A percentile compares a stretch with the other conserved stretches of the same genome.
Conservation (phyloP, 2,888 invertebrate species). For the Dolomedes plantarius region DNA sequence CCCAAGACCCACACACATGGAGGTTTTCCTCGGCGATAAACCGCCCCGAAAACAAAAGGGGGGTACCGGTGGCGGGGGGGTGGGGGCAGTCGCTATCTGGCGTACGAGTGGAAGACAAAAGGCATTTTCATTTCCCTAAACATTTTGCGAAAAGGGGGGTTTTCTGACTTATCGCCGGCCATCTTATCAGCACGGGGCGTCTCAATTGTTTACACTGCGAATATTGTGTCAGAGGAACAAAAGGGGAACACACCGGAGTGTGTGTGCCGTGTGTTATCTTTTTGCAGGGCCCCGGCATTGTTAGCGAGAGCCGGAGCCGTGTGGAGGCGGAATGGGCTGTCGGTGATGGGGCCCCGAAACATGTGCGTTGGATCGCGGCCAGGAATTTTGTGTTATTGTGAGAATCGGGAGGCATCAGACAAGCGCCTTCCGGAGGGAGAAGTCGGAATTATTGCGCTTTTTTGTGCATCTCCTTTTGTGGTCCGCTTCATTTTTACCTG, state of each 20-base stretch:
- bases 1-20: background rate
- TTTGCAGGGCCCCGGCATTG: constrained; percentile 43
- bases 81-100: background rate
- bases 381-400: background rate
- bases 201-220: constrained; percentile 56
- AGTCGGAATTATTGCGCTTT: no score
- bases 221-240: constrained; percentile 57
- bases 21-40: constrained; percentile 27
- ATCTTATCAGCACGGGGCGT: constrained; percentile 54
- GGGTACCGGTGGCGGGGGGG: no score
- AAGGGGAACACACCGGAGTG: constrained; percentile 33
- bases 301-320: no score
- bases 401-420: background rate
- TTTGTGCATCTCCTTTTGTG: no score
- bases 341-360: background rate
- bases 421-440: no score
- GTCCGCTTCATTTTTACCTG: no score
- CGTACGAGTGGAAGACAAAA: constrained; percentile 29
- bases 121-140: constrained; percentile 65
- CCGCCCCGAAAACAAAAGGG: constrained; percentile 10
- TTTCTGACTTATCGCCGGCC: constrained; percentile 30
- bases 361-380: background rate
- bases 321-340: background rate
- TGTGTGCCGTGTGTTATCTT: constrained; percentile 43
- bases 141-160: constrained; percentile 16